Percentiles rank a stretch among this genome's conserved stretches.
Conservation (phyloP, 2,797 vertebrate genomes). For the Peromyscus attwateri region DNA sequence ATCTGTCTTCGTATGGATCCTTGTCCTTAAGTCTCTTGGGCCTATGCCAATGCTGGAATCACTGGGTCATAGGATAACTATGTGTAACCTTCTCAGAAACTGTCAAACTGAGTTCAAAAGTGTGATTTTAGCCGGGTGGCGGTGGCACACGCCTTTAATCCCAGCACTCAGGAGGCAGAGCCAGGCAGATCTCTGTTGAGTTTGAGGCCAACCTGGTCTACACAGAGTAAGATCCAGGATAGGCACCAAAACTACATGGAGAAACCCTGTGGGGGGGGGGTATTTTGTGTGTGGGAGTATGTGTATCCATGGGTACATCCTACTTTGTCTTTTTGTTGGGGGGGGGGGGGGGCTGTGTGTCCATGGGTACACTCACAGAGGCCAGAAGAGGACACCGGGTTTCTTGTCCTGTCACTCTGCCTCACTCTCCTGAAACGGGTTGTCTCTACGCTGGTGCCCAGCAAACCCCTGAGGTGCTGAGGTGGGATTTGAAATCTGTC, state of each 20-base stretch:
- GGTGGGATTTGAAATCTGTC: background rate
- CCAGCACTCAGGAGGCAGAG: no score
- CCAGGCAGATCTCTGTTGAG: no score
- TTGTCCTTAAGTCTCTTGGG: background rate
- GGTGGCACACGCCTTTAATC: no score
- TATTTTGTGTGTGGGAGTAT: no score
- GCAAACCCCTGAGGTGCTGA: background rate
- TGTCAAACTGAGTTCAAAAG: background rate
- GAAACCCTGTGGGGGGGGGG: no score
- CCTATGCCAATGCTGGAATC: background rate
- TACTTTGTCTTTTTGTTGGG: background rate
- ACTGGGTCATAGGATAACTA: background rate
- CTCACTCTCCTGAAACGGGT: background rate
- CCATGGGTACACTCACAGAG: background rate
- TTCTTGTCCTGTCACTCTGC: background rate
- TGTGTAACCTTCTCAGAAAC: conserved; percentile 42
- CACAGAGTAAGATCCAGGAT: no score
- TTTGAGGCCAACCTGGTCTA: no score
- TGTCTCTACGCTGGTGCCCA: no score
- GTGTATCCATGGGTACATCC: background rate
- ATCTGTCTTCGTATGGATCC: background rate
- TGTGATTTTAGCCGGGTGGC: background rate
- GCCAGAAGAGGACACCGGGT: background rate
- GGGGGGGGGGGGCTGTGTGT: background rate
- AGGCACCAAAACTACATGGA: no score